Percentiles rank a stretch among this genome's conserved stretches.
phyloP scores from a whole-genome alignment of 2,797 vertebrate species.

The Bovichtus variegatus region DNA sequence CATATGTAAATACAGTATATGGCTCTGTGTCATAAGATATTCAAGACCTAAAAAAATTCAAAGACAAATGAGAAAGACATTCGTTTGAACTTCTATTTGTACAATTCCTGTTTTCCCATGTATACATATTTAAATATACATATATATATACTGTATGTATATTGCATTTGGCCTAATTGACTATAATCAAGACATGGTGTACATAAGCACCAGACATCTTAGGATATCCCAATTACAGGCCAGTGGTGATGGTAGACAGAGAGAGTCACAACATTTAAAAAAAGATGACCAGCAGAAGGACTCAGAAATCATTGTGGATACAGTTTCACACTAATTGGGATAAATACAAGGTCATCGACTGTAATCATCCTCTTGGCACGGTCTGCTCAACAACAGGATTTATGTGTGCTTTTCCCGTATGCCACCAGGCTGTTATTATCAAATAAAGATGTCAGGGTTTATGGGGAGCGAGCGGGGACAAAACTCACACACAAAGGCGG shows the following conservation, averaged over 20 bases:
- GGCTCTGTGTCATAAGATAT: constrained; percentile 24
- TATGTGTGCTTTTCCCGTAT: constrained; percentile 30
- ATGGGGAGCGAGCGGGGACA: constrained; percentile 24
- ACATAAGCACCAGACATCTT: constrained; percentile 18
- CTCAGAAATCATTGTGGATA: constrained; percentile 19
- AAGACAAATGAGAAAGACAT: constrained; percentile 33
- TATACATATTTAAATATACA: constrained; percentile 13
- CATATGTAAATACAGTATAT: constrained; percentile 18
- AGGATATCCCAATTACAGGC: constrained; percentile 59
- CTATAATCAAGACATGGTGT: constrained; percentile 56
- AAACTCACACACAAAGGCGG: constrained; percentile 40
- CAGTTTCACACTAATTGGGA: constrained; percentile 45
- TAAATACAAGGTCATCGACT: constrained; percentile 53
- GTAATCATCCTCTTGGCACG: constrained; percentile 22
- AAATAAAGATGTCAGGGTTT: constrained; percentile 40
- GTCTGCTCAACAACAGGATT: constrained; percentile 21
- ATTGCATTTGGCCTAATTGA: constrained; percentile 41
- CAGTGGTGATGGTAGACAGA: neutral
- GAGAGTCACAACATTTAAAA: constrained; percentile 37
- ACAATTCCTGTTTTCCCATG: constrained; percentile 7
- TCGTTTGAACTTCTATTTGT: constrained; percentile 42
- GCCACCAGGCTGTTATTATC: constrained; percentile 36
- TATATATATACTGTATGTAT: neutral
- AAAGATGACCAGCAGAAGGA: constrained; percentile 32
- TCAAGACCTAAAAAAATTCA: constrained; percentile 5